phyloP scores from a whole-genome alignment of 2,797 vertebrate species.

The Atherinosoma microstoma region DNA sequence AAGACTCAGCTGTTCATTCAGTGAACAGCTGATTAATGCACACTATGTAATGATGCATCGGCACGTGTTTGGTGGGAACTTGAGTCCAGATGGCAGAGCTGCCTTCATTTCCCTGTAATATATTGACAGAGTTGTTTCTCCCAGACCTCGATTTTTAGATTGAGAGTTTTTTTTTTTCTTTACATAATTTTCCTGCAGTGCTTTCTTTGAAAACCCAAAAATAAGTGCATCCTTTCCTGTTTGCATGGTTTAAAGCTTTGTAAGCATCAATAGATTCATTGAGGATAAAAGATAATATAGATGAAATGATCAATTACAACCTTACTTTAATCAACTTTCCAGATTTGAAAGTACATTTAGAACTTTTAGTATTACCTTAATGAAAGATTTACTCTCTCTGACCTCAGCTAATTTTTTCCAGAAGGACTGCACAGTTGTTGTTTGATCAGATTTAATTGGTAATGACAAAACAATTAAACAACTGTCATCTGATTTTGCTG shows the following conservation, averaged over 20 bases:
- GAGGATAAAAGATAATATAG: conserved; percentile 20
- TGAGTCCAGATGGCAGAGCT: conserved; percentile 65
- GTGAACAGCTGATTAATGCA: conserved; percentile 38
- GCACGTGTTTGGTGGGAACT: conserved; percentile 64
- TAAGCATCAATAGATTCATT: conserved; percentile 3
- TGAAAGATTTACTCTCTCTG: not conserved
- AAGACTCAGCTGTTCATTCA: conserved; percentile 45
- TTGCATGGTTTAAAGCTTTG: conserved; percentile 22
- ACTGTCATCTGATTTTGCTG: not conserved
- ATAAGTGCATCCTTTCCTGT: not conserved
- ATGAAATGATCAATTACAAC: not conserved
- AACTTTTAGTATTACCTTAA: not conserved
- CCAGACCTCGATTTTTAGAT: conserved; percentile 4
- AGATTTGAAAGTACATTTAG: not conserved
- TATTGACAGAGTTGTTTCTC: not conserved
- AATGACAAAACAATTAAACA: not conserved
- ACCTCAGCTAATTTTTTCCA: not conserved
- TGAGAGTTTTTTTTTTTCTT: not conserved
- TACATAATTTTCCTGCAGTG: not conserved
- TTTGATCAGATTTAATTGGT: conserved; percentile 16
- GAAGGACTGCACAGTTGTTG: not conserved
- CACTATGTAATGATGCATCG: conserved; percentile 30
- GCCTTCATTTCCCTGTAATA: conserved; percentile 35
- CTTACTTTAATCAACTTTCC: conserved; percentile 2
- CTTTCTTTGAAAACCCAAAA: not conserved